phyloP scores from a whole-genome alignment of 2,113 vertebrate genomes.

The Lagopus leucura region DNA sequence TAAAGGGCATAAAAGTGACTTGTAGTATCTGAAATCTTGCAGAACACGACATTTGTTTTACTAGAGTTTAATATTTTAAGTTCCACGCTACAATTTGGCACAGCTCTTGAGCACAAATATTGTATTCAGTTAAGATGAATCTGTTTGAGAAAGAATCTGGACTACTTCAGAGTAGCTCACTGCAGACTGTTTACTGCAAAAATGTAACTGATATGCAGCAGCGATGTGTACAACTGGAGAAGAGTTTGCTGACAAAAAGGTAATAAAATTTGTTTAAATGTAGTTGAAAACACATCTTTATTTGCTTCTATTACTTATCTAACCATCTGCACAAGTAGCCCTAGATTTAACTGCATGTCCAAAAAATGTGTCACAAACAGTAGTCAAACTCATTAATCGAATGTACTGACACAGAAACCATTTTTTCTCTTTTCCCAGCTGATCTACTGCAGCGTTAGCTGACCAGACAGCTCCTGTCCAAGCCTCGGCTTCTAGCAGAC shows the following conservation, averaged over 20 bases:
- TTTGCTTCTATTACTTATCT: background rate
- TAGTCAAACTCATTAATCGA: background rate
- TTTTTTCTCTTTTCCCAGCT: background rate
- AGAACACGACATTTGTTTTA: background rate
- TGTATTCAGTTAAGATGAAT: background rate
- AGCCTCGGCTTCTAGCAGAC: background rate
- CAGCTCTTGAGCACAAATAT: background rate
- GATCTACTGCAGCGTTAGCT: background rate
- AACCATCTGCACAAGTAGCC: background rate
- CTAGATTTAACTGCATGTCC: background rate
- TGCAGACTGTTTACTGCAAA: background rate
- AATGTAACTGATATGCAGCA: background rate
- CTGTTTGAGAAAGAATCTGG: background rate
- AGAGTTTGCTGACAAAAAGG: background rate
- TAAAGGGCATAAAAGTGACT: background rate
- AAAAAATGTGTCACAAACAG: background rate
- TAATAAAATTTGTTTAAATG: background rate
- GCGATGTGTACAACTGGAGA: background rate
- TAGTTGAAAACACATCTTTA: background rate
- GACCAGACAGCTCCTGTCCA: background rate
- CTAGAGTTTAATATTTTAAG: slow-evolving; percentile 20
- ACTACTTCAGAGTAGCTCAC: background rate
- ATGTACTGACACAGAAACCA: background rate
- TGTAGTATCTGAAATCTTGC: background rate
- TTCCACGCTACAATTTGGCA: background rate